Conservation (phyloP, 1,140 invertebrate genomes). For the Eulimnadia texana region DNA sequence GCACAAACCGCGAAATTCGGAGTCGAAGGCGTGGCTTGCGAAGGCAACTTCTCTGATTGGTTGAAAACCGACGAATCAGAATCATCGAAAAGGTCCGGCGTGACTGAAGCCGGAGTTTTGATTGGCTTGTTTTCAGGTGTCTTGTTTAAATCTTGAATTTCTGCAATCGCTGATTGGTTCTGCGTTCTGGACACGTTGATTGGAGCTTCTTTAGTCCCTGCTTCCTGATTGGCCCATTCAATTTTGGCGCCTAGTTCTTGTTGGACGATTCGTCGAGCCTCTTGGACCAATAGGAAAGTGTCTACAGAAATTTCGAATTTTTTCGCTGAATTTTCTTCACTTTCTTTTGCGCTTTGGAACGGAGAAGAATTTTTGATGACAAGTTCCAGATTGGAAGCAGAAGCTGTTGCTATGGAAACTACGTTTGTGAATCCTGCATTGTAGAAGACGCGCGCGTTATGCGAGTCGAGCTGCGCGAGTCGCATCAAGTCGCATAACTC, state of each 20-base stretch:
- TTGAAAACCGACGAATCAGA: too few relatives aligned
- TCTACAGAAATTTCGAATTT: neutral
- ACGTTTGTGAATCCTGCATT: constrained; percentile 68
- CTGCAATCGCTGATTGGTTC: too few relatives aligned
- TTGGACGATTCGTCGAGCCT: neutral
- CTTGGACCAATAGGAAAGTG: neutral
- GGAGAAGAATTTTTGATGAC: constrained; percentile 61
- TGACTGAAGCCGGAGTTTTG: too few relatives aligned
- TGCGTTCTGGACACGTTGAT: too few relatives aligned
- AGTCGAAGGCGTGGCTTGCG: too few relatives aligned
- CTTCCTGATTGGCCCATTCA: too few relatives aligned
- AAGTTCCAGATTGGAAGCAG: constrained; percentile 51
- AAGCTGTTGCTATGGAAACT: constrained; percentile 56
- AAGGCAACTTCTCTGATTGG: too few relatives aligned
- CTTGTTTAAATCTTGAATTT: too few relatives aligned
- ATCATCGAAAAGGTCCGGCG: too few relatives aligned
- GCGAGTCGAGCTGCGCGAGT: constrained; percentile 65
- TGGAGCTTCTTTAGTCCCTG: too few relatives aligned
- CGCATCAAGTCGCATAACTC: constrained; percentile 85
- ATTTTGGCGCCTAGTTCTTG: constrained; percentile 4
- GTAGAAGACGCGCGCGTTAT: constrained; percentile 67
- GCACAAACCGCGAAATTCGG: too few relatives aligned
- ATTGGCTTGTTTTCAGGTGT: too few relatives aligned
- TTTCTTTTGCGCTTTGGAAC: constrained; percentile 46
- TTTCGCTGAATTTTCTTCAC: constrained; percentile 5